phyloP scores from a whole-genome alignment of 2,113 vertebrate genomes.

The Rhadina sibilatrix region DNA sequence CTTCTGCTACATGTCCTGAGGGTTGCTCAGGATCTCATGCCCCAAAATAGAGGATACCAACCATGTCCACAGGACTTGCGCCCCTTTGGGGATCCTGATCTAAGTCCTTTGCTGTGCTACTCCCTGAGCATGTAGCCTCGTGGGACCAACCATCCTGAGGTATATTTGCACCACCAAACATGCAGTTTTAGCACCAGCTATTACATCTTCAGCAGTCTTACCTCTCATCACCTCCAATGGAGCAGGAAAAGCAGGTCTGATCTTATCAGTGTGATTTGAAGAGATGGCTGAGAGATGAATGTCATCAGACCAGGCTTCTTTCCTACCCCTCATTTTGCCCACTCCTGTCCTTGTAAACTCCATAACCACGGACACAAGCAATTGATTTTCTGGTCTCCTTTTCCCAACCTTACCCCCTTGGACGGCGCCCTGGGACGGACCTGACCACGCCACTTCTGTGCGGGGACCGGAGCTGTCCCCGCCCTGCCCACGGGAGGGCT shows the following conservation, averaged over 20 bases:
- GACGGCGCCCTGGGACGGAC: not conserved
- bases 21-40: not conserved
- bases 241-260: not conserved
- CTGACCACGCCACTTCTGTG: not conserved
- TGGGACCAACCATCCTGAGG: too few relatives aligned
- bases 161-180: not conserved
- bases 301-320: not conserved
- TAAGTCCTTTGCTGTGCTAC: not conserved
- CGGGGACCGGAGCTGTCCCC: accelerated
- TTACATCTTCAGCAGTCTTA: not conserved
- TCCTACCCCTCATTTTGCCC: not conserved
- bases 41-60: not conserved
- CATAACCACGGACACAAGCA: not conserved
- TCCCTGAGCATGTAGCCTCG: not conserved
- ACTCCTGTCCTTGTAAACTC: not conserved
- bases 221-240: not conserved
- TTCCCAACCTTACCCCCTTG: not conserved
- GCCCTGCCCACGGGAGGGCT: not conserved
- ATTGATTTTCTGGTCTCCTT: not conserved
- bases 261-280: not conserved
- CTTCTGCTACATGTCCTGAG: not conserved
- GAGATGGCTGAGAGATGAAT: not conserved
- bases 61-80: not conserved
- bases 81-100: not conserved
- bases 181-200: not conserved